Evolutionary conservation across 1,140 invertebrate species (phyloP), one percentile per base, ranked within the genome.

Genomic region (Drosophila sp.): DNA sequence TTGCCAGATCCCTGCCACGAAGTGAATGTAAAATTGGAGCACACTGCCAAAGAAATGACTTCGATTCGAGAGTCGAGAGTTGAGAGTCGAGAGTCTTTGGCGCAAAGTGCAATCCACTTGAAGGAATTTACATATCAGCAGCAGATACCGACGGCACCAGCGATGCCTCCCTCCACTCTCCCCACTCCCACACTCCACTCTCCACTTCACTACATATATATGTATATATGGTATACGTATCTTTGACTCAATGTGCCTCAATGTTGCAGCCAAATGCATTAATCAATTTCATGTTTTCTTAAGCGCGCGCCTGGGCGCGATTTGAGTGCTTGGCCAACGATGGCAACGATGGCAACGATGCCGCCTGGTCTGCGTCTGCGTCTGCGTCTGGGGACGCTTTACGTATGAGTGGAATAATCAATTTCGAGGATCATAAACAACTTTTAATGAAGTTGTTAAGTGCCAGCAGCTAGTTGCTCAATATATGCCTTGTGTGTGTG

Each of bases 401-500:
- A 72, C 82, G 71, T 78, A 79, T 81, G 82, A 90, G 87, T 90
- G 87, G 87, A 90, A 90, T 90, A 90, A 90, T 90, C 89, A 90
- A 90, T 90, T 90, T 90, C 89, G 89, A 90, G 89, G 86, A 90
- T 90, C 89, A 90, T 90, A 90, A 90, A 90, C 89, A 90, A 90
- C 89, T 90, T 90, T 90, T 90, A 90, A 90, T 90, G 89, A 90
- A 90, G 89, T 90, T 90, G 89, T 90, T 90, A 90, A 90, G 87
- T 90, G 81, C 73, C 87, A 87, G 76, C 83, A 86, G 82, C 82
- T 87, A 87, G 82, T 78, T 81, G 64, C 65, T 73, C 81, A 74
- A 70, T 74, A 71, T 51, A 2, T 38, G 1, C 9, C 36, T 38
- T 3, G 36, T 38, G 9, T 21, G 21, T 21, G 21, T 2, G 21